Evolutionary conservation across 2,888 invertebrate species (phyloP), one percentile per base, ranked within the genome.

Genomic region (Teleogryllus oceanicus): DNA sequence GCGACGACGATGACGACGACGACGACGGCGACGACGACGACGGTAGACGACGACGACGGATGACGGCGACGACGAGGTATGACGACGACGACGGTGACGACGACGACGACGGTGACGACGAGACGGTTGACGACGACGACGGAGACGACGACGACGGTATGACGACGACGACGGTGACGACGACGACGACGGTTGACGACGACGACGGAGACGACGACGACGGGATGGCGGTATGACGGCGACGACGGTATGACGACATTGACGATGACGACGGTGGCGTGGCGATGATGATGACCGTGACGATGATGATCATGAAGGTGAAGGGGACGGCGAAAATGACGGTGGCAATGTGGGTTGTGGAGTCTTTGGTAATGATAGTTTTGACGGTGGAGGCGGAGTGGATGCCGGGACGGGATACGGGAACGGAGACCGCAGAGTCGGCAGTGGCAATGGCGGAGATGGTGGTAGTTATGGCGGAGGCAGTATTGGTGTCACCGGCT

Each of bases 391-490:
- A 20, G 75, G 12, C 13, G 76, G 75, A 20, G 50, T 11, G 21
- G 20, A 18, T 21, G 76, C 20, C 50, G 75, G 51, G 79, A 51
- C 76, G 75, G 62, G 16, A 76, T 37, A 20, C 50, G 51, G 76
- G 24, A 51, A 74, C 49, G 50, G 16, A n/a, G n/a, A 21, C 5
- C 13, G 49, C 11, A n/a, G 20, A n/a, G 74, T 8, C 0, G 74
- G 20, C 8, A 20, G 20, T 11, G 13, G 20, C 5, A 13, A 13
- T 74, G 74, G 13, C 20, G 10, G 74, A 1, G 74, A 37, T 37
- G 37, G 8, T 8, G 37, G 37, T 8, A 37, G 37, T 37, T 37
- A 37, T 10, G 37, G 37, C 8, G 37, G 8, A 37, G 37, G 37
- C 8, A 37, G 37, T 37, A 37, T 37, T 37, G 37, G 37, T 37